These are phyloP conservation scores for Ochotona curzoniae DNA, from an alignment of 2,113 vertebrate species.

Conservation along the genomic window DNA sequence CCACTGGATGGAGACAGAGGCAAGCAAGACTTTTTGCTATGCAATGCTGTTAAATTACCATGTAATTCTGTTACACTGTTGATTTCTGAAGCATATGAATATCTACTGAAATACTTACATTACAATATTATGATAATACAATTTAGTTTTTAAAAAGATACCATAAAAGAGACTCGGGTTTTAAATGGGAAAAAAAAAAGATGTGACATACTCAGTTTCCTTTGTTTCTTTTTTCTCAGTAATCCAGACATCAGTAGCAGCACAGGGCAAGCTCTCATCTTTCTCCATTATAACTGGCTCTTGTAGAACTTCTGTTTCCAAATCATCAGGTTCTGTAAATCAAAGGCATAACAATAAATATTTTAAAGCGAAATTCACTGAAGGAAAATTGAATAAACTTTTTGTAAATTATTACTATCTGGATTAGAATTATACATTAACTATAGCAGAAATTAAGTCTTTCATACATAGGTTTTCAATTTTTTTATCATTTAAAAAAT, in stretches of 20 bases:
- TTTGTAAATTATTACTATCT: not conserved
- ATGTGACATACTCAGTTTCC: constrained; percentile 83
- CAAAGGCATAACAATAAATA: not conserved
- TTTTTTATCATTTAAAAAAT: not conserved
- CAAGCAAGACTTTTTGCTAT: constrained; percentile 1
- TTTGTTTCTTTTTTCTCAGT: constrained; percentile 77
- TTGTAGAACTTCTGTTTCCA: constrained; percentile 91
- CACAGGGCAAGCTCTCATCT: constrained; percentile 70
- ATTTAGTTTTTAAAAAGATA: not conserved
- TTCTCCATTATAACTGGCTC: constrained; percentile 79
- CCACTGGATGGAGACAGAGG: not conserved
- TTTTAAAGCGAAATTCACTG: constrained; percentile 17
- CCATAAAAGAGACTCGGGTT: not conserved
- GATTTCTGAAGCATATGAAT: constrained; percentile 20
- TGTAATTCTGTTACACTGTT: not conserved
- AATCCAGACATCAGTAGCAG: constrained; percentile 89
- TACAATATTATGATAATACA: not conserved
- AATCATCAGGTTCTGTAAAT: constrained; percentile 88
- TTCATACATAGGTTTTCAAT: not conserved
- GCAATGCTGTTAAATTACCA: not conserved
- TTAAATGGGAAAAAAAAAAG: not conserved
- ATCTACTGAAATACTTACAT: constrained; percentile 6
- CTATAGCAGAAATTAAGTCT: not conserved
- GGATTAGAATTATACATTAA: constrained; percentile 16
- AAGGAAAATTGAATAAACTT: constrained; percentile 22